phyloP scores from a whole-genome alignment of 2,113 vertebrate genomes.

The Regulus satrapa region DNA sequence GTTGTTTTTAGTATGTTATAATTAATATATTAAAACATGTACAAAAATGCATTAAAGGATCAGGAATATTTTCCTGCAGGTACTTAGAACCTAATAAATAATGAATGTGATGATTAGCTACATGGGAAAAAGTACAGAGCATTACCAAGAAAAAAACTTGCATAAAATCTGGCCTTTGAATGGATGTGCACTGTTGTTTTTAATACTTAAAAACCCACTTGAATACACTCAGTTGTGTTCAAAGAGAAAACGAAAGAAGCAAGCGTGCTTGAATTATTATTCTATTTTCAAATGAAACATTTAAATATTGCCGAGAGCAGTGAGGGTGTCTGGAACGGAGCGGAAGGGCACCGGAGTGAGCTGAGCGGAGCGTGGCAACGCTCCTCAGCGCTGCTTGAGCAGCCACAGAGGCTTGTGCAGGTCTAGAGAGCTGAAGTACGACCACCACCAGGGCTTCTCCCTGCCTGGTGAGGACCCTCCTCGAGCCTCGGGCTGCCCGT shows the following conservation, averaged over 20 bases:
- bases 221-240: background rate
- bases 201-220: constrained; percentile 10
- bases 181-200: background rate
- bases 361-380: accelerated
- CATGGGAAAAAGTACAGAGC: background rate
- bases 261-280: background rate
- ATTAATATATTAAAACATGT: constrained; percentile 12
- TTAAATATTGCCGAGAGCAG: background rate
- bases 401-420: constrained; percentile 87
- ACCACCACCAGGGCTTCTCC: constrained; percentile 97
- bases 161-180: background rate
- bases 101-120: constrained; percentile 22
- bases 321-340: accelerated
- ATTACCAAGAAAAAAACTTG: background rate
- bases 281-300: constrained; percentile 17
- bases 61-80: constrained; percentile 36
- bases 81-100: constrained; percentile 51
- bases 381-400: constrained; percentile 77
- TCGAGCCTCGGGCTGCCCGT: constrained; percentile 33
- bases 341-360: background rate
- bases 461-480: constrained; percentile 28
- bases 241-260: constrained; percentile 7
- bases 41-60: constrained; percentile 53
- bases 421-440: constrained; percentile 86
- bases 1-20: background rate